Evolutionary conservation across 2,797 vertebrate genomes (phyloP).

Genomic region (Pangasius mekongensis): DNA sequence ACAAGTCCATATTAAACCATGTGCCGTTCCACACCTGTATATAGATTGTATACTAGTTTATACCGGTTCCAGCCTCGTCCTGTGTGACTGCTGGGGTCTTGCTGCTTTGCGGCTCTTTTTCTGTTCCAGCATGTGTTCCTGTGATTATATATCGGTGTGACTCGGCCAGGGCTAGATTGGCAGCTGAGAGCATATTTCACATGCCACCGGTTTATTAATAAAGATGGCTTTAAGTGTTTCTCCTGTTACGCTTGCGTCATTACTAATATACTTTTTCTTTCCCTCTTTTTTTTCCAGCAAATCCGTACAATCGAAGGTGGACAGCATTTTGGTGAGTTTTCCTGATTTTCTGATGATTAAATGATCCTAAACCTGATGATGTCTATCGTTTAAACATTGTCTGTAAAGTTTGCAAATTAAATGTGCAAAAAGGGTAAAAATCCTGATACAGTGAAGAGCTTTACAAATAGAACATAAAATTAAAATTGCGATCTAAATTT

Average conservation of each 20-base stretch:
- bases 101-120: constrained; percentile 59
- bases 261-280: constrained; percentile 70
- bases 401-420: background rate
- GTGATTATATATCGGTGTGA: constrained; percentile 69
- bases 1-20: constrained; percentile 17
- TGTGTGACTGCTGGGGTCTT: constrained; percentile 34
- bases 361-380: too few species aligned
- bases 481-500: background rate
- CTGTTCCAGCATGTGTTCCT: constrained; percentile 72
- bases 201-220: constrained; percentile 83
- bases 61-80: constrained; percentile 35
- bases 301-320: constrained; percentile 98
- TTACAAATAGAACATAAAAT: background rate
- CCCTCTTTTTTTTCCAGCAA: constrained; percentile 79
- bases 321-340: constrained; percentile 97
- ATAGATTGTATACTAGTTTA: constrained; percentile 49
- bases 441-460: background rate
- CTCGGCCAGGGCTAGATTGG: constrained; percentile 69
- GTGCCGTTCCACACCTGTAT: constrained; percentile 34
- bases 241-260: constrained; percentile 68
- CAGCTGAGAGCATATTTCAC: constrained; percentile 72
- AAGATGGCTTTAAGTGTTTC: constrained; percentile 69
- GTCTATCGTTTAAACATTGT: too few species aligned
- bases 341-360: too few species aligned
- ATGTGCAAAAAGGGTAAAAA: background rate